Percentiles rank a stretch among this genome's conserved stretches.
phyloP scores from a whole-genome alignment of 2,888 invertebrate species.

The Trissolcus brochymenae region DNA sequence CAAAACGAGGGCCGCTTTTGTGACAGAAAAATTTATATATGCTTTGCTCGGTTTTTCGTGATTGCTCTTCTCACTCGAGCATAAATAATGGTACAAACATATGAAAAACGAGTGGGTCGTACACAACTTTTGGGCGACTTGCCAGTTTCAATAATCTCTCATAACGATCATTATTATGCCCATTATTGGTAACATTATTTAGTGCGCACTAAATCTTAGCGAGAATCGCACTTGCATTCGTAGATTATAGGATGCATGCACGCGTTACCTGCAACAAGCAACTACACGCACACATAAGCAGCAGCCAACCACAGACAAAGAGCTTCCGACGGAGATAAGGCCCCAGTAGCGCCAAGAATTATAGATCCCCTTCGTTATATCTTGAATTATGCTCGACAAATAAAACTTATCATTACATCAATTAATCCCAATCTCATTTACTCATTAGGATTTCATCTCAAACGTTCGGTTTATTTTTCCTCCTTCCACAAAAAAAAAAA shows the following conservation, averaged over 20 bases:
- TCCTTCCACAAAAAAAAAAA: too few relatives aligned
- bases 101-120: constrained; percentile 9
- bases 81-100: too few relatives aligned
- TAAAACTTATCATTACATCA: constrained; percentile 38
- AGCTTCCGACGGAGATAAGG: constrained; percentile 31
- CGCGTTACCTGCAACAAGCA: constrained; percentile 43
- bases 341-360: constrained; percentile 38
- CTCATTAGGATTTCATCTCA: not conserved
- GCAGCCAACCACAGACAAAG: constrained; percentile 13
- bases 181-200: constrained; percentile 70
- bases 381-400: constrained; percentile 35
- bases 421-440: constrained; percentile 14
- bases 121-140: constrained; percentile 64
- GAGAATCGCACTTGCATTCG: constrained; percentile 53
- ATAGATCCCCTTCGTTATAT: constrained; percentile 45
- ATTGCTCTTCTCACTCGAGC: too few relatives aligned
- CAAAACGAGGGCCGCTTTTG: constrained; percentile 1
- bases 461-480: too few relatives aligned
- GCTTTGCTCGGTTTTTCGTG: too few relatives aligned
- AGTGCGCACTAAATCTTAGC: constrained; percentile 66
- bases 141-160: constrained; percentile 72
- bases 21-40: too few relatives aligned
- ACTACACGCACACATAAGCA: constrained; percentile 1
- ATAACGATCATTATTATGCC: constrained; percentile 67
- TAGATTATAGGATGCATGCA: constrained; percentile 52